Evolutionary conservation across 2,797 vertebrate species (phyloP), one percentile per base, ranked within the genome.

Genomic region (Sebastes minor): DNA sequence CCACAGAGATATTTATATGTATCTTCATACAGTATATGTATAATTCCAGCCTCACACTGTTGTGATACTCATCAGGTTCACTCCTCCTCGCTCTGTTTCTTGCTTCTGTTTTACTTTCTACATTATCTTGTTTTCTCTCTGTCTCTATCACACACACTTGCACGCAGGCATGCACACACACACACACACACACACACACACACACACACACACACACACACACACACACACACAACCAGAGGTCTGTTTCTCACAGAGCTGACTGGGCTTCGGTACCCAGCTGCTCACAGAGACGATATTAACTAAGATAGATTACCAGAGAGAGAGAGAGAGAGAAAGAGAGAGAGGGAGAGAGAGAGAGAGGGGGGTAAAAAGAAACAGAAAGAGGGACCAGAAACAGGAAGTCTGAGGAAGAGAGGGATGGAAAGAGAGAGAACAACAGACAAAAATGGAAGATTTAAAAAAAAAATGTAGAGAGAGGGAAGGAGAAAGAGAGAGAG

Each of bases 241-340:
- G 49, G 81, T 81, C 86, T 82, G 88, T 86, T 89, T 83, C 83
- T 86, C 78, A 86, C 81, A 78, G 92, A 90, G 92, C 90, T 90
- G 93, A 92, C 92, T 88, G 91, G 87, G 93, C 94, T 89, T 87
- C 20, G 87, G 90, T 89, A 89, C 93, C 94, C 95, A 95, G 95
- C 95, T 96, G 95, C 95, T 95, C 86, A 84, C 91, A 90, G 90
- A 88, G 93, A 90, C 83, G 88, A 95, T 95, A 95, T 94, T 94
- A 96, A 95, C 94, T 92, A 95, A 96, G 95, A 95, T 90, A 94
- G 95, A 96, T 95, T 93, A 94, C 93, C 83, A 76, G 53, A 57
- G 32, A 67, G 55, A 65, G 10, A 62, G 35, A 42, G 18, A 53
- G 28, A 73, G 7, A 49, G 53, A 76, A 1, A 62, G 9, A 62